Evolutionary conservation across 2,888 invertebrate species (phyloP).

Genomic region (Cordilura impudica): DNA sequence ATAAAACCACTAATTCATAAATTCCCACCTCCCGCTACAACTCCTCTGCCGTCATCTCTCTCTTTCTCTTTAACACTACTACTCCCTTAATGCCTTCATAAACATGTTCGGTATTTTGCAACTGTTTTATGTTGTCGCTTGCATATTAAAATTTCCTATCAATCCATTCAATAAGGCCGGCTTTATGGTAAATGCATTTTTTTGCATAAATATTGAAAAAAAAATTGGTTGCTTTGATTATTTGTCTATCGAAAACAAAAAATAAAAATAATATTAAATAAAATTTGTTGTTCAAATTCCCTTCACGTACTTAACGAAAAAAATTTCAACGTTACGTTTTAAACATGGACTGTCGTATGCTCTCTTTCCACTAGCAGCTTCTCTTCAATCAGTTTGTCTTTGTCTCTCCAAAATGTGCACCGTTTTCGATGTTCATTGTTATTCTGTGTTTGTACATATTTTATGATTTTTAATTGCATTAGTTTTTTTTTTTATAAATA

Average conservation of each 20-base stretch:
- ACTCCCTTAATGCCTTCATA: not conserved
- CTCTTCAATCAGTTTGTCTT: not conserved
- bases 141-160: conserved; percentile 37
- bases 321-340: not conserved
- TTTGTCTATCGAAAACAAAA: not conserved
- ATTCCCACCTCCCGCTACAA: not conserved
- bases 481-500: conserved; percentile 17
- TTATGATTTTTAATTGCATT: conserved; percentile 38
- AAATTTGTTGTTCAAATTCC: conserved; percentile 27
- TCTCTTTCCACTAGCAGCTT: not conserved
- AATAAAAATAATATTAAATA: not conserved
- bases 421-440: conserved; percentile 15
- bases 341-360: not conserved
- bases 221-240: conserved; percentile 13
- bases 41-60: not conserved
- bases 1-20: conserved; percentile 28
- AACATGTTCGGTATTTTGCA: conserved; percentile 38
- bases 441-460: conserved; percentile 13
- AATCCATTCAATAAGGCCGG: not conserved
- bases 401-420: not conserved
- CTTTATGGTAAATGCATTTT: conserved; percentile 30
- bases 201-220: conserved; percentile 33
- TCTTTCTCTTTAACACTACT: not conserved
- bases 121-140: not conserved
- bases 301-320: conserved; percentile 6